Percentiles rank a stretch among this genome's conserved stretches.
These are phyloP conservation scores for Larimichthys crocea DNA, from an alignment of 2,113 vertebrate genomes.

Conservation along the genomic window DNA sequence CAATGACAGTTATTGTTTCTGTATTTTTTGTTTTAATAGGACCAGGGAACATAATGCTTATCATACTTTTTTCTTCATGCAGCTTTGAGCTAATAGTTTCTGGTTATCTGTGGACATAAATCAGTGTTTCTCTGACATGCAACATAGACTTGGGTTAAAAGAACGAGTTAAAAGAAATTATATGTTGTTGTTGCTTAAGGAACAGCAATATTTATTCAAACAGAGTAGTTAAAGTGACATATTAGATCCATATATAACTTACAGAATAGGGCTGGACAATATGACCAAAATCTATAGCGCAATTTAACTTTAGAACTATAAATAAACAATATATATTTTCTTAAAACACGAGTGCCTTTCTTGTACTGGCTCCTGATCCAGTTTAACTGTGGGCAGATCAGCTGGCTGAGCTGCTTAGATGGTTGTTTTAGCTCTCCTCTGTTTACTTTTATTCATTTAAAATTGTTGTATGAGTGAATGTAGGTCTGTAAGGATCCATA, in stretches of 20 bases:
- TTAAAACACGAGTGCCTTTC: conserved; percentile 1
- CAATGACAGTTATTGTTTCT: background rate
- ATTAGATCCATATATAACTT: conserved; percentile 61
- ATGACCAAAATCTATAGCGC: conserved; percentile 39
- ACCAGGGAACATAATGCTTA: background rate
- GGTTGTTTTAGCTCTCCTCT: conserved; percentile 19
- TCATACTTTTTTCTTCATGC: background rate
- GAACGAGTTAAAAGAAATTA: background rate
- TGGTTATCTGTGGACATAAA: background rate
- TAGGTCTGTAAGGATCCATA: conserved; percentile 10
- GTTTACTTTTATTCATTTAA: conserved; percentile 7
- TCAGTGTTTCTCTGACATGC: background rate
- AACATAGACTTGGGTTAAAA: background rate
- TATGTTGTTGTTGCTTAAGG: conserved; percentile 44
- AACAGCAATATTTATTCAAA: conserved; percentile 77
- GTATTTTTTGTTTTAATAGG: background rate
- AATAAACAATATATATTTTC: conserved; percentile 37
- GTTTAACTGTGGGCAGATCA: background rate
- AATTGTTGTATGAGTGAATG: conserved; percentile 6
- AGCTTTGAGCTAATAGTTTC: background rate
- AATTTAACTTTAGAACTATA: conserved; percentile 26
- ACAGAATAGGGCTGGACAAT: conserved; percentile 68
- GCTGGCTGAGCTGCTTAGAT: background rate
- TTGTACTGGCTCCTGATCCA: background rate
- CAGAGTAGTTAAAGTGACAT: conserved; percentile 72